These are phyloP conservation scores for Calonectris borealis DNA, from an alignment of 2,113 vertebrate genomes.

Conservation along the genomic window DNA sequence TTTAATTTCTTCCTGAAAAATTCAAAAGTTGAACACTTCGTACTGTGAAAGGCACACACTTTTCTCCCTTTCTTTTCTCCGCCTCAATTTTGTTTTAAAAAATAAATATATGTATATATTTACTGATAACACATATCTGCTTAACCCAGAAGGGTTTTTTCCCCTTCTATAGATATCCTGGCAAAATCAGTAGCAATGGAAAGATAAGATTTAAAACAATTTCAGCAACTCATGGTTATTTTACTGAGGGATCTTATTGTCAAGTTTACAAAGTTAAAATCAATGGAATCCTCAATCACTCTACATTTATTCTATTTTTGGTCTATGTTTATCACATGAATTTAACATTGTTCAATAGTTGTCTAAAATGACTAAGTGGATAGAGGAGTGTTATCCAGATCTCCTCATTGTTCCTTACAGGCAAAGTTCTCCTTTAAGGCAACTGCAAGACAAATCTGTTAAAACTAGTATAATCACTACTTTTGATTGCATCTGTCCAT, in stretches of 20 bases:
- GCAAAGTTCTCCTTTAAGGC: neutral
- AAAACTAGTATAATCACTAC: neutral
- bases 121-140: neutral
- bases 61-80: neutral
- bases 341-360: neutral
- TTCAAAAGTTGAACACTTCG: neutral
- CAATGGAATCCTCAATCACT: neutral
- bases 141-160: neutral
- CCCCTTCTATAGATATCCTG: neutral
- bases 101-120: neutral
- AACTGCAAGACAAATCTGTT: neutral
- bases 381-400: neutral
- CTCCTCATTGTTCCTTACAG: neutral
- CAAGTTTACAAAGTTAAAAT: neutral
- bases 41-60: neutral
- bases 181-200: neutral
- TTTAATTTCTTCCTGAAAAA: neutral
- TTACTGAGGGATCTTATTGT: neutral
- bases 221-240: neutral
- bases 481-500: neutral
- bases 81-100: neutral
- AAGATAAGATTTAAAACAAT: neutral
- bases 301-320: neutral
- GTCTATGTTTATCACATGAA: neutral
- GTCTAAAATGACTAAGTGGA: neutral